Evolutionary conservation across 2,888 invertebrate genomes (phyloP).

Genomic region (Flabesymbios commensalis): DNA sequence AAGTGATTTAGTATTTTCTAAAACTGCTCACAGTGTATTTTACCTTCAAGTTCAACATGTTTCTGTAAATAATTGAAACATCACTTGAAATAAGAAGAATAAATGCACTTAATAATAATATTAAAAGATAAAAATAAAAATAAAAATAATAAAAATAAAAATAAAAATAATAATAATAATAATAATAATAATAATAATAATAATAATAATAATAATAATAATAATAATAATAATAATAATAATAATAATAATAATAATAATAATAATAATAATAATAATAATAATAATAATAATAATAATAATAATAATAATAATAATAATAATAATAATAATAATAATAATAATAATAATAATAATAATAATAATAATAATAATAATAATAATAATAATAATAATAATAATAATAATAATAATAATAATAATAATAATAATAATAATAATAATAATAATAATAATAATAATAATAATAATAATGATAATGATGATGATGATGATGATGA

Average conservation of each 20-base stretch:
- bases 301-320: slow-evolving; percentile 8
- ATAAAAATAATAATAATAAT: too few species aligned
- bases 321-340: slow-evolving; percentile 8
- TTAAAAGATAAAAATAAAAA: too few species aligned
- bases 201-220: too few species aligned
- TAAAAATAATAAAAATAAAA: too few species aligned
- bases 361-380: slow-evolving; percentile 8
- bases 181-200: too few species aligned
- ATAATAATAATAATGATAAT: slow-evolving; percentile 1
- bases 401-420: neutral
- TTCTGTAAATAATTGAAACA: too few species aligned
- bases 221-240: neutral
- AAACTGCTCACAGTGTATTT: too few species aligned
- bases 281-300: slow-evolving; percentile 8
- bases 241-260: slow-evolving; percentile 8
- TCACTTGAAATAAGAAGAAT: too few species aligned
- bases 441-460: neutral
- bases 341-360: slow-evolving; percentile 8
- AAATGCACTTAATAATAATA: too few species aligned
- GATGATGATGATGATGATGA: neutral
- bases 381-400: slow-evolving; percentile 4
- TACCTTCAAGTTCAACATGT: too few species aligned
- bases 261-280: slow-evolving; percentile 6
- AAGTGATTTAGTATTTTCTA: too few species aligned
- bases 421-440: neutral